These are phyloP conservation scores for Pelvicachromis taeniatus DNA, from an alignment of 2,113 vertebrate genomes.

Conservation along the genomic window DNA sequence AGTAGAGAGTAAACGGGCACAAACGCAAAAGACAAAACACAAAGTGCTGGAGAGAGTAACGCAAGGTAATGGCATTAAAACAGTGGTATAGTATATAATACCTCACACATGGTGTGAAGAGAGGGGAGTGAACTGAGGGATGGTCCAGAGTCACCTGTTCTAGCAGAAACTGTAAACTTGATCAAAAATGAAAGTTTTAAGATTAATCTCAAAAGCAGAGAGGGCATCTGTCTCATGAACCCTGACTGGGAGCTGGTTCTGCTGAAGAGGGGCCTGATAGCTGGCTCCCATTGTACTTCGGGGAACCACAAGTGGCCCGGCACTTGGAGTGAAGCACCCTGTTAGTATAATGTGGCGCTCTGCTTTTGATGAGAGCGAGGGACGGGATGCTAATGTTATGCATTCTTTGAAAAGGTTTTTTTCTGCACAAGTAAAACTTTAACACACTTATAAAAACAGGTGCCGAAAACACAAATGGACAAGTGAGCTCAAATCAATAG, in stretches of 20 bases:
- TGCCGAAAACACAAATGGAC: rapidly evolving
- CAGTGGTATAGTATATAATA: not conserved
- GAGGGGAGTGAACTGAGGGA: not conserved
- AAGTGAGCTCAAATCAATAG: not conserved
- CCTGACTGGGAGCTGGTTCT: not conserved
- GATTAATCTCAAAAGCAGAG: not conserved
- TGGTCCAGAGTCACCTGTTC: not conserved
- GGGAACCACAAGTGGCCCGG: not conserved
- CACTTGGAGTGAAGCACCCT: not conserved
- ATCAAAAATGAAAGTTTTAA: not conserved
- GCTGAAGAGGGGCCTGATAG: not conserved
- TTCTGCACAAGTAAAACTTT: not conserved
- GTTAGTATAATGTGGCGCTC: not conserved
- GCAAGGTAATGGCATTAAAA: not conserved
- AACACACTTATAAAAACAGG: not conserved
- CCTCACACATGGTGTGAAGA: not conserved
- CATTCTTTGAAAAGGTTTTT: not conserved
- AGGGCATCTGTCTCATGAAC: not conserved
- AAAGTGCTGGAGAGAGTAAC: not conserved
- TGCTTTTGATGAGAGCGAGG: not conserved
- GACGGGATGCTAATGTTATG: not conserved
- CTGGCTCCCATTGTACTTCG: not conserved
- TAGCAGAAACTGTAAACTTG: not conserved
- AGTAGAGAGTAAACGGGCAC: not conserved
- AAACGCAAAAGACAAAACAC: not conserved